Evolutionary conservation across 1,140 invertebrate species (phyloP), one percentile per base, ranked within the genome.

Genomic region (Bradysia coprophila): DNA sequence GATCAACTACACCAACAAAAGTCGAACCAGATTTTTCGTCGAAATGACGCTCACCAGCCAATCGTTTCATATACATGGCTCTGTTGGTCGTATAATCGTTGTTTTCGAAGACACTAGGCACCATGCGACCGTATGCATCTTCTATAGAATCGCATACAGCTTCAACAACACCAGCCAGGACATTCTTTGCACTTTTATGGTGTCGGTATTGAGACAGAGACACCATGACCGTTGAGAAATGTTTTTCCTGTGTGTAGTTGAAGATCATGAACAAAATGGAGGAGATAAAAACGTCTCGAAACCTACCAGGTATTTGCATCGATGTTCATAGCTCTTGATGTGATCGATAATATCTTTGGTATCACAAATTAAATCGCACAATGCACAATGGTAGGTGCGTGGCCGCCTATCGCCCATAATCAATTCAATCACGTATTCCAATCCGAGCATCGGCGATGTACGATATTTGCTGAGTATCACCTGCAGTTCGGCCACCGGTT

Each of bases 341-440:
- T 85, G 81, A 38, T 72, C 72, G 59, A 83, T 72, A 43, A 81
- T 77, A 16, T 75, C 81, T 22, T 78, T 65, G 21, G 73, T 73
- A 58, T 81, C 77, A 20, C 78, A 78, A 49, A 74, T 72, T 54
- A 81, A 83, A 49, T 73, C 69, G 59, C 81, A 85, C 32, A 84
- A 62, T 44, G 78, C 67, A 57, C 81, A 85, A 33, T 74, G 68
- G 53, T 84, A 84, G 43, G 66, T 64, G 1, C 78, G 77, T 51
- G 79, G 75, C 42, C 57, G 58, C 4, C 63, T 61, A 24, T 75
- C 67, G 46, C 71, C 65, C 43, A 76, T 75, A 19, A 72, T 63
- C 46, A 81, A 53, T 56, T 83, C 80, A 11, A 84, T 55, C 21
- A 79, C 56, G 55, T 82, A 84, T 55, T 83, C 80, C 10, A 79